These are phyloP conservation scores for Anguilla marmorata DNA, from an alignment of 2,797 vertebrate genomes.

Conservation along the genomic window DNA sequence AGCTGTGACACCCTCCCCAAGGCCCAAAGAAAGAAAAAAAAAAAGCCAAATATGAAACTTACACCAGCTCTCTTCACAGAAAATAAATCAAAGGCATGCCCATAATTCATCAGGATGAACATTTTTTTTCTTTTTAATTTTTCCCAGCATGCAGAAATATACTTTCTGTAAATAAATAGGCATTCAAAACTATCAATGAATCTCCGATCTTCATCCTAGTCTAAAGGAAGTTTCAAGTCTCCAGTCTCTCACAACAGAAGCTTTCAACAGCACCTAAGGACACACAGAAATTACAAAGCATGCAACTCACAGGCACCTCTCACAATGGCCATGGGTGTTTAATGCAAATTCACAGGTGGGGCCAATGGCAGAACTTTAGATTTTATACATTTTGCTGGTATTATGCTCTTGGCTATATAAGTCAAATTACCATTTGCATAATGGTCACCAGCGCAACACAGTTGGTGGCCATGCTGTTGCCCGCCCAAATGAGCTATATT, in stretches of 20 bases:
- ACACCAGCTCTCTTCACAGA: slow-evolving; percentile 55
- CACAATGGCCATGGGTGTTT: not conserved
- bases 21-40: slow-evolving; percentile 57
- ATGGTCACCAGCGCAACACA: no score
- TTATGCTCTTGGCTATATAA: not conserved
- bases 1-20: slow-evolving; percentile 57
- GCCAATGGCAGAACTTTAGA: not conserved
- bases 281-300: not conserved
- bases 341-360: not conserved
- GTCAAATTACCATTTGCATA: slow-evolving; percentile 45
- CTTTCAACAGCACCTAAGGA: slow-evolving; percentile 24
- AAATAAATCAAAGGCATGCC: slow-evolving; percentile 24
- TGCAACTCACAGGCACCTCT: not conserved
- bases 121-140: not conserved
- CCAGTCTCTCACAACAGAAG: not conserved
- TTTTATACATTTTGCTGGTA: not conserved
- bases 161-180: slow-evolving; percentile 41
- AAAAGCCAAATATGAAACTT: slow-evolving; percentile 58
- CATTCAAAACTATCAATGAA: slow-evolving; percentile 45
- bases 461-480: no score
- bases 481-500: no score
- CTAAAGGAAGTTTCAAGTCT: not conserved
- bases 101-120: slow-evolving; percentile 48
- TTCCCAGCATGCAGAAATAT: slow-evolving; percentile 56
- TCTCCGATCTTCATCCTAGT: slow-evolving; percentile 48